phyloP scores from a whole-genome alignment of 2,888 invertebrate genomes.

The Protonemura montana region DNA sequence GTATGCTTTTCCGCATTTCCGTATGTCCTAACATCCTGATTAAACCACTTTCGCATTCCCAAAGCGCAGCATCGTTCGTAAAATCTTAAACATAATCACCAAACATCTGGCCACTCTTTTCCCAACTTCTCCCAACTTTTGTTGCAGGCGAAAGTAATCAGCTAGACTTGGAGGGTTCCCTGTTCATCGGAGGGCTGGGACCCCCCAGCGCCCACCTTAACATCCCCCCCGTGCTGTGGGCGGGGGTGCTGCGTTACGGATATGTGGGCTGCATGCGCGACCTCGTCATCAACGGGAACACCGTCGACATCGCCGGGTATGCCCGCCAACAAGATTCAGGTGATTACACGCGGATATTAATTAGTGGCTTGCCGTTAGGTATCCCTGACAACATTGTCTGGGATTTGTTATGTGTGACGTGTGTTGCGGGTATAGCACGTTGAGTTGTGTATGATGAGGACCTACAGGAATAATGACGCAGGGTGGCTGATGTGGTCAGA shows the following conservation, averaged over 20 bases:
- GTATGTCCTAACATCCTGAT: neutral
- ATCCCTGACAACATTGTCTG: neutral
- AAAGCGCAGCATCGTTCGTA: neutral
- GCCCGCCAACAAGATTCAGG: conserved; percentile 91
- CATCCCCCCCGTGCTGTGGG: conserved; percentile 89
- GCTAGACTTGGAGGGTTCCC: conserved; percentile 84
- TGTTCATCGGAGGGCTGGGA: conserved; percentile 89
- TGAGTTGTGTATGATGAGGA: neutral
- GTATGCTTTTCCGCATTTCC: neutral
- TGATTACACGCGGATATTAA: conserved; percentile 56
- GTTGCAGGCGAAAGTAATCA: conserved; percentile 81
- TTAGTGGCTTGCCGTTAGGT: neutral
- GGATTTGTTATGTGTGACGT: neutral
- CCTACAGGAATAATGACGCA: too few species aligned
- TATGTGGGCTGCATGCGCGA: conserved; percentile 95
- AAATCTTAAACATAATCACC: neutral
- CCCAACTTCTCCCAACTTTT: conserved; percentile 38
- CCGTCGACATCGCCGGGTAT: conserved; percentile 86
- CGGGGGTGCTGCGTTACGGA: conserved; percentile 85
- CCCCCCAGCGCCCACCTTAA: conserved; percentile 76
- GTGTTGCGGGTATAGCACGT: neutral
- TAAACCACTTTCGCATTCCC: neutral
- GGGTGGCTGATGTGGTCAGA: too few species aligned
- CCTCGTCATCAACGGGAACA: conserved; percentile 84
- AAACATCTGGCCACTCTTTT: neutral